These are phyloP conservation scores for Amblyteles armatorius DNA, from an alignment of 2,888 invertebrate species.

Conservation along the genomic window DNA sequence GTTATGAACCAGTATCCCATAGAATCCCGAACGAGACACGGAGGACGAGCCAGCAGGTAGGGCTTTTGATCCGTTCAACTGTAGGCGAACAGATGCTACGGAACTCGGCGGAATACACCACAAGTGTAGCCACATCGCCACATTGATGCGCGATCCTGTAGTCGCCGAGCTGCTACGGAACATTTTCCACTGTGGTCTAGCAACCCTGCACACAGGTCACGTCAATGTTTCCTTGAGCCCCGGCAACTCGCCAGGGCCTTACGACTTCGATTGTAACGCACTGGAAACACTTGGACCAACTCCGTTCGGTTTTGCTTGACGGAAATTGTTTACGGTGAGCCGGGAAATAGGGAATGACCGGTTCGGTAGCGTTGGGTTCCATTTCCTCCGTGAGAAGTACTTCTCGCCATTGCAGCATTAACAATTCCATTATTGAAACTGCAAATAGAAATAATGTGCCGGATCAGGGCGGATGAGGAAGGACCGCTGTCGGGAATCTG, in stretches of 20 bases:
- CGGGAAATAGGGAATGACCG: background rate
- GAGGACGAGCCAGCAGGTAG: slow-evolving; percentile 12
- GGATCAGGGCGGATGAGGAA: slow-evolving; percentile 7
- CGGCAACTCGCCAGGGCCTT: slow-evolving; percentile 6
- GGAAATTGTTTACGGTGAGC: slow-evolving; percentile 14
- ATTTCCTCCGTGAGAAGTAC: slow-evolving; percentile 5
- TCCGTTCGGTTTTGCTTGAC: slow-evolving; percentile 1
- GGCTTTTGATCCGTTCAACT: slow-evolving; percentile 16
- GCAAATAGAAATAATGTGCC: slow-evolving; percentile 39
- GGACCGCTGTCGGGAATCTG: background rate
- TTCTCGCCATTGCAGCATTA: slow-evolving; percentile 32
- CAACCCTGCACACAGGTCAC: slow-evolving; percentile 12
- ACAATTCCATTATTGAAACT: slow-evolving; percentile 42
- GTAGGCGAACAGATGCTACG: background rate
- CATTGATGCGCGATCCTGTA: background rate
- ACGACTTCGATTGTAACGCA: background rate
- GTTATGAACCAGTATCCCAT: slow-evolving; percentile 5
- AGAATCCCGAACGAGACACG: background rate
- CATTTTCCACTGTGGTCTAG: background rate
- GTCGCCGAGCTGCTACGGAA: background rate
- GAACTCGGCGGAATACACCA: background rate
- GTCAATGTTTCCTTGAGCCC: slow-evolving; percentile 34
- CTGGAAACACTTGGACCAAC: slow-evolving; percentile 2
- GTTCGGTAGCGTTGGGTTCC: background rate
- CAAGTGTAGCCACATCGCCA: slow-evolving; percentile 6